Evolutionary conservation across 1,140 invertebrate genomes (phyloP), one percentile per base, ranked within the genome.

Genomic region (Bursaphelenchus mucronatus): DNA sequence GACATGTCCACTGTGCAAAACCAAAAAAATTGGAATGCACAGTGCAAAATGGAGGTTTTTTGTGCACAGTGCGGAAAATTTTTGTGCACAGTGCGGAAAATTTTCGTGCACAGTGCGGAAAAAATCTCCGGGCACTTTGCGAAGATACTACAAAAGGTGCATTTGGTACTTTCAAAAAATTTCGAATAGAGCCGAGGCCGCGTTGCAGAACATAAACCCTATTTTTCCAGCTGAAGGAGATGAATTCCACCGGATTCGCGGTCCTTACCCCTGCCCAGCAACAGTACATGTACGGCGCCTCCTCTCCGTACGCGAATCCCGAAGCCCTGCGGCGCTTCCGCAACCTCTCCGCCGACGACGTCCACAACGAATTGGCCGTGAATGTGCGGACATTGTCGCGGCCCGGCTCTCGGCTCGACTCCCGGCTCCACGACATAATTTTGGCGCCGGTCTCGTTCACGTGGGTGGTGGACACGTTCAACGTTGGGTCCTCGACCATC

Each of bases 381-480:
- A 49, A 63, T 11, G 61, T 63, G 4, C 13, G 44, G 17, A 17
- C 6, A 5, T 30, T 30, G 30, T 30, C 30, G 30, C 30, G 30
- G 30, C 30, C 30, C 2, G 30, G 30, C 30, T 1, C 30, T 5
- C 30, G 30, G 5, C 30, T 30, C 30, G 30, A 30, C 30, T 30
- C 30, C 30, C 30, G 30, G 5, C 30, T 30, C 30, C 64, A 71
- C 17, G 63, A 61, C 5, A 68, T 79, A 44, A 64, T 79, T 50
- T 46, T 79, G 13, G 68, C 70, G 8, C 76, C 76, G 10, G 50
- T 69, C n/a, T 46, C 69, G 30, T 17, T 71, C 19, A 45, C 68
- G 1, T 67, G 67, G n/a, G 51, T 67, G 40, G 21, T 57, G 8
- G 41, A 17, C 39, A 6, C 46, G 15, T 0, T 19, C 0, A 11